Percentiles rank a stretch among this genome's conserved stretches.
These are phyloP conservation scores for Darevskia mixta DNA, from an alignment of 2,797 vertebrate species.

Conservation along the genomic window DNA sequence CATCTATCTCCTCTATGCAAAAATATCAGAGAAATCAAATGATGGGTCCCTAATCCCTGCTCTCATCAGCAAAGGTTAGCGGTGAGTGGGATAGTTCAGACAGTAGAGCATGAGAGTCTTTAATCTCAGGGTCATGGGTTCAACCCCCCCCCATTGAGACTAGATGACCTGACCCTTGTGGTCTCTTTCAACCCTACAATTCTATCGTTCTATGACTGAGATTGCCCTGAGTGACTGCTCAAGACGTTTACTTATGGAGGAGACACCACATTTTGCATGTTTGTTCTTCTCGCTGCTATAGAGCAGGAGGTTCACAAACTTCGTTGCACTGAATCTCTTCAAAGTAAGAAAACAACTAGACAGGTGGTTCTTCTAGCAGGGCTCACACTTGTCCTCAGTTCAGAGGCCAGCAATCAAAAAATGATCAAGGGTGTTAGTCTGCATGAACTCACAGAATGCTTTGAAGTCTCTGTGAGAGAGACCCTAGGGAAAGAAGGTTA, in stretches of 20 bases:
- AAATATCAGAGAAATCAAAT: neutral
- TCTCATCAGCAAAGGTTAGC: neutral
- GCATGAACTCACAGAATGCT: neutral
- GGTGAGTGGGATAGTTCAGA: neutral
- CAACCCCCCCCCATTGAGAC: neutral
- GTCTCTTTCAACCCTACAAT: no score
- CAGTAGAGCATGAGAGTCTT: neutral
- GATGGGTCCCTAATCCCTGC: neutral
- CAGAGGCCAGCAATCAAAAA: neutral
- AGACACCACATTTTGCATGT: neutral
- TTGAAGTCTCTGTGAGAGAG: neutral
- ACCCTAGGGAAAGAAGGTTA: neutral
- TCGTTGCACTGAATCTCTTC: neutral
- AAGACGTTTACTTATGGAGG: no score
- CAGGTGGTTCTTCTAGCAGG: neutral
- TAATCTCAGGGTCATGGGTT: neutral
- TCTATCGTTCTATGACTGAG: no score
- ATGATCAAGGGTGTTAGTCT: neutral
- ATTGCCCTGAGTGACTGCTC: no score
- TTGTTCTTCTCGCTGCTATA: neutral
- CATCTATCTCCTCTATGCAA: neutral
- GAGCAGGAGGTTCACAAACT: neutral
- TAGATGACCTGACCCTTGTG: no score
- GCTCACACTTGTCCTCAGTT: neutral
- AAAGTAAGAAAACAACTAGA: neutral